phyloP scores from a whole-genome alignment of 2,888 invertebrate genomes.

The Harpalus rufipes region DNA sequence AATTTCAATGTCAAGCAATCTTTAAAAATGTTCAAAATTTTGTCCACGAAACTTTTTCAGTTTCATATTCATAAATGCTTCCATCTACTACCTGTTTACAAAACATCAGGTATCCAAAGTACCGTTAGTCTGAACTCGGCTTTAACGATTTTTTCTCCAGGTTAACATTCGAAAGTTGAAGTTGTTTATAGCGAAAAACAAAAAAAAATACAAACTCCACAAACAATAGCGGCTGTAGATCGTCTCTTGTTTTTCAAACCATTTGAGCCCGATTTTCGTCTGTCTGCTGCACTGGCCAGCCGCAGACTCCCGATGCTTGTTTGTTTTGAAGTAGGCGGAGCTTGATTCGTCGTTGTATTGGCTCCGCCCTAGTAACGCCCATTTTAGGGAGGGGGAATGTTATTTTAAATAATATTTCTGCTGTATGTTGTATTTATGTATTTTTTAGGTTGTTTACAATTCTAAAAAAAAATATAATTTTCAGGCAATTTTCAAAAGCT shows the following conservation, averaged over 20 bases:
- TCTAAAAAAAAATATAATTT: neutral
- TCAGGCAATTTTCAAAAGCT: neutral
- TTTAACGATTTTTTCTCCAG: conserved; percentile 36
- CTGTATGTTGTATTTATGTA: conserved; percentile 47
- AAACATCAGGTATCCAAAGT: conserved; percentile 41
- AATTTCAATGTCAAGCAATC: neutral
- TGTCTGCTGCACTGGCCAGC: conserved; percentile 22
- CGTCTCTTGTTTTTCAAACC: conserved; percentile 36
- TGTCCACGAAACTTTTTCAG: neutral
- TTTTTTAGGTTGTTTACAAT: conserved; percentile 50
- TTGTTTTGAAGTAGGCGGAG: conserved; percentile 46
- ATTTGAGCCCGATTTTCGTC: conserved; percentile 35
- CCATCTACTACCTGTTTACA: conserved; percentile 29
- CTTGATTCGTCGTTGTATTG: conserved; percentile 5
- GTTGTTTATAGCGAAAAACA: conserved; percentile 47
- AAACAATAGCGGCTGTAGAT: conserved; percentile 44
- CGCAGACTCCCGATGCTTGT: conserved; percentile 30
- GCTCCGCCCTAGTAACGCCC: conserved; percentile 40
- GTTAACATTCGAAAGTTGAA: conserved; percentile 53
- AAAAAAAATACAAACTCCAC: conserved; percentile 18
- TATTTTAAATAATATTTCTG: conserved; percentile 53
- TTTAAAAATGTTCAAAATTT: neutral
- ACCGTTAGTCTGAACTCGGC: conserved; percentile 46
- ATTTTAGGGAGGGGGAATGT: conserved; percentile 9
- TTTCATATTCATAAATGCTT: conserved; percentile 11